Conservation (phyloP, 23 tunicate species). For the Clavelina lepadiformis region DNA sequence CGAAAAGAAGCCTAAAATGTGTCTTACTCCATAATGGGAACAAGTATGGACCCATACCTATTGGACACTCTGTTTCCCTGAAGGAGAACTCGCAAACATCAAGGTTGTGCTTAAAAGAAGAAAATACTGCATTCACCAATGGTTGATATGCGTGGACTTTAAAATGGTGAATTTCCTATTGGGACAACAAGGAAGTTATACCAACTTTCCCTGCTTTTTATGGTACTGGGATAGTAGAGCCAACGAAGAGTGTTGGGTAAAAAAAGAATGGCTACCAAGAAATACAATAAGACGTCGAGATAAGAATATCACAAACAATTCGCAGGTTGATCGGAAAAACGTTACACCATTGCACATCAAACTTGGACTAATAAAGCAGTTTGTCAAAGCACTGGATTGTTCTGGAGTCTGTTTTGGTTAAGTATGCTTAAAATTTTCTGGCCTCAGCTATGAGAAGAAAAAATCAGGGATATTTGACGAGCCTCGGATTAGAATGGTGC, state of each 20-base stretch:
- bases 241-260: conserved; percentile 5
- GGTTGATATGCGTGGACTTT: conserved; percentile 4
- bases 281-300: neutral
- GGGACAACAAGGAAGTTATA: neutral
- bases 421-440: neutral
- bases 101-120: conserved; percentile 1
- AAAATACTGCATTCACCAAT: neutral
- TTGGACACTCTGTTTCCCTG: neutral
- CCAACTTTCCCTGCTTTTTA: conserved; percentile 13
- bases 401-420: conserved; percentile 3
- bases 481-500: conserved; percentile 18
- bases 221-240: neutral
- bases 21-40: conserved; percentile 5
- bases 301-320: conserved; percentile 21
- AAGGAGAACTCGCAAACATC: conserved; percentile 9
- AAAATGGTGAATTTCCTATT: too few species aligned
- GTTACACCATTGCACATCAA: conserved; percentile 12
- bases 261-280: conserved; percentile 4
- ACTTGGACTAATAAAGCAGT: conserved; percentile 20
- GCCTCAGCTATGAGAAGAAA: conserved; percentile 4
- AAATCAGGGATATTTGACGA: conserved; percentile 19
- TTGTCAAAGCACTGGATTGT: conserved; percentile 1
- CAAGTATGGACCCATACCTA: neutral
- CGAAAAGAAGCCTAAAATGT: conserved; percentile 10
- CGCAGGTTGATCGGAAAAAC: neutral